Conservation (phyloP, 2,888 invertebrate species). For the Caenorhabditis sulstoni region DNA sequence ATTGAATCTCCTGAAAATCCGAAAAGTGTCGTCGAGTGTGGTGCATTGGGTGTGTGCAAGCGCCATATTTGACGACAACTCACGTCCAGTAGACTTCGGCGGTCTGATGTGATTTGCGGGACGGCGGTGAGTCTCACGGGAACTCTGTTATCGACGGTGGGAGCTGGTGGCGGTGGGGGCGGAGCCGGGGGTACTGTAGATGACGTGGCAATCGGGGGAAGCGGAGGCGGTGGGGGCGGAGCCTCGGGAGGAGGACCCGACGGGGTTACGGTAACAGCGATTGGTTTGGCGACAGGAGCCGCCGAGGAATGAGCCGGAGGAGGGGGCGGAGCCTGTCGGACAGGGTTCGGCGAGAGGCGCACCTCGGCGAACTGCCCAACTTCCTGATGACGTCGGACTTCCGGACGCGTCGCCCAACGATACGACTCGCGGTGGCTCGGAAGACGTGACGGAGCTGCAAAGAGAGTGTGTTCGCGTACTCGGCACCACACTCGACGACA, state of each 20-base stretch:
- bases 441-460: conserved; percentile 24
- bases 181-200: conserved; percentile 37
- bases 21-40: background rate
- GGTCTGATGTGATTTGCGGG: conserved; percentile 24
- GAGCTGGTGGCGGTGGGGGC: conserved; percentile 28
- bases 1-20: conserved; percentile 47
- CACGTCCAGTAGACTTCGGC: conserved; percentile 42
- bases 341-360: conserved; percentile 5
- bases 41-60: background rate
- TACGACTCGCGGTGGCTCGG: conserved; percentile 45
- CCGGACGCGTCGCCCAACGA: conserved; percentile 42
- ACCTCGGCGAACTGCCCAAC: conserved; percentile 30
- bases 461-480: background rate
- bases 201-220: conserved; percentile 19
- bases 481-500: background rate
- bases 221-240: conserved; percentile 47
- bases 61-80: conserved; percentile 10
- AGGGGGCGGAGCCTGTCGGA: conserved; percentile 28
- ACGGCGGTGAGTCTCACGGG: conserved; percentile 2
- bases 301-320: too few relatives aligned
- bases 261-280: background rate
- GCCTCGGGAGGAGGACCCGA: conserved; percentile 15
- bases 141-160: background rate
- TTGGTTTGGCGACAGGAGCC: too few relatives aligned
- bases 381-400: conserved; percentile 22